Conservation (phyloP, 2,797 vertebrate species). For the Anolis apletophallus region DNA sequence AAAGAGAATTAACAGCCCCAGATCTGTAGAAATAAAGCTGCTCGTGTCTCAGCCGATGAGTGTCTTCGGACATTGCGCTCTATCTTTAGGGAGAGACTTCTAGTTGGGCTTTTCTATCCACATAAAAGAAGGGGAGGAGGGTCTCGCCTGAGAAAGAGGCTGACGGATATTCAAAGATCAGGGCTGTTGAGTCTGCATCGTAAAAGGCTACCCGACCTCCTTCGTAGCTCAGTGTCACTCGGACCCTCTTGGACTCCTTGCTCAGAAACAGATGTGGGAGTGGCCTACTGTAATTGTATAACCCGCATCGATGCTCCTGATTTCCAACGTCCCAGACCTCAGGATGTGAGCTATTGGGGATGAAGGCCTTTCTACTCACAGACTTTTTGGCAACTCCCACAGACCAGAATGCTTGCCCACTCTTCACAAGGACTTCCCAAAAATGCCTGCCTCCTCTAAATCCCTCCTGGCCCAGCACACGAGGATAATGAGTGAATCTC, state of each 20-base stretch:
- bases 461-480: neutral
- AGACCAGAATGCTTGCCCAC: neutral
- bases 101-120: accelerated
- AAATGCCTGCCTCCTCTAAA: constrained; percentile 1
- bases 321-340: neutral
- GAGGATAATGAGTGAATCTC: accelerated
- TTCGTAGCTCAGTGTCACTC: neutral
- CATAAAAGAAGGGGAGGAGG: neutral
- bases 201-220: neutral
- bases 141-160: neutral
- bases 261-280: neutral
- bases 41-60: neutral
- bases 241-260: neutral
- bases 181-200: neutral
- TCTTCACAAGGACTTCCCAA: neutral
- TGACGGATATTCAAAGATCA: neutral
- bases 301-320: too few relatives aligned
- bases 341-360: accelerated
- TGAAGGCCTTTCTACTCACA: neutral
- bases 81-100: neutral
- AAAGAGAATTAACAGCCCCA: too few relatives aligned
- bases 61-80: neutral
- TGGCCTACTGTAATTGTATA: too few relatives aligned
- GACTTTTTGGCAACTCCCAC: neutral
- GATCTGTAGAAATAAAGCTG: neutral